Evolutionary conservation across 1,140 invertebrate genomes (phyloP), one percentile per base, ranked within the genome.

Genomic region (Drosophila hydei): DNA sequence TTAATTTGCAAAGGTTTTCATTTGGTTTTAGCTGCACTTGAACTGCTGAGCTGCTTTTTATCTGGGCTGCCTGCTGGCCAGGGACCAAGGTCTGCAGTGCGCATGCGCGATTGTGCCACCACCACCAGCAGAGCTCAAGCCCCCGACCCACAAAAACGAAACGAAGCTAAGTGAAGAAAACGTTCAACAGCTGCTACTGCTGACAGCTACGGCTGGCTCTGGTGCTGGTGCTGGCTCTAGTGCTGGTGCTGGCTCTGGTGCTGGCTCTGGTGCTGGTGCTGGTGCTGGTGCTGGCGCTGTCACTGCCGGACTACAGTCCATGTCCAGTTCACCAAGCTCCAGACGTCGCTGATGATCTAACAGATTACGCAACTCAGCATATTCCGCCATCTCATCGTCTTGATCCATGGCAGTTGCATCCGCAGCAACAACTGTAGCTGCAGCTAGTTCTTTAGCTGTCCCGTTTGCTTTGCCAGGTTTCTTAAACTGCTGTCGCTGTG

Each of bases 261-360:
- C 7, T 30, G 27, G 30, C 30, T 2, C 9, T 12, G 30, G 30
- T 11, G 30, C 30, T 11, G 30, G 30, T 3, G 11, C 30, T 11
- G 30, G 9, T 6, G 3, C 30, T 33, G 30, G 30, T 3, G 6
- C 30, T 33, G 30, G 9, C 9, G 30, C 30, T 33, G 30, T 2
- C 30, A 33, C 7, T 12, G 42, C n/a, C 18, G 59, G 27, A 0
- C 45, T 73, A 14, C 68, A 87, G 27, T 88, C 79, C 83, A 89
- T 88, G 27, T 87, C 83, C 11, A 89, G 51, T 64, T 88, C 84
- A n/a, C 85, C 84, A 6, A 88, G 55, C 14, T 88, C 84, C 23
- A 88, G 43, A 5, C 79, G 79, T 12, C 85, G 79, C 40, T 88
- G 51, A 3, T 76, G 61, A 19, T 88, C 80, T n/a, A 88, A 36